phyloP scores from a whole-genome alignment of 2,797 vertebrate genomes.

The Fistularia tabacaria region DNA sequence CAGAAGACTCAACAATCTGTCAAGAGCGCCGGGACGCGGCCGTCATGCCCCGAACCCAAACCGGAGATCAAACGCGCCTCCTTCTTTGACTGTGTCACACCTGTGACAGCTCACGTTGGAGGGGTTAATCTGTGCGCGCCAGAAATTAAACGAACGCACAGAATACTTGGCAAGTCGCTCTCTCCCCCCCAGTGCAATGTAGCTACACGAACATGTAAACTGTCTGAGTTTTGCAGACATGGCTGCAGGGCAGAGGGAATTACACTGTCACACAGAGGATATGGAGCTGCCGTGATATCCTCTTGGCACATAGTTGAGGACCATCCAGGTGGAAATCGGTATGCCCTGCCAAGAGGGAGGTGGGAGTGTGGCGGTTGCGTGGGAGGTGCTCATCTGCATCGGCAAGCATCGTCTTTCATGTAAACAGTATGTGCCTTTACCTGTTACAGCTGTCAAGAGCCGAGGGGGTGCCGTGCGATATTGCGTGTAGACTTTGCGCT shows the following conservation, averaged over 20 bases:
- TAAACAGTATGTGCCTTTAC: slow-evolving; percentile 46
- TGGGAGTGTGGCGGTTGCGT: slow-evolving; percentile 52
- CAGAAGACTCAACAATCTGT: slow-evolving; percentile 18
- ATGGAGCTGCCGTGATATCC: slow-evolving; percentile 87
- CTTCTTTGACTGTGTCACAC: slow-evolving; percentile 36
- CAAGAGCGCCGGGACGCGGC: slow-evolving; percentile 1
- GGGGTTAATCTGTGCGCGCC: slow-evolving; percentile 64
- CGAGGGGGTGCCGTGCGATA: slow-evolving; percentile 24
- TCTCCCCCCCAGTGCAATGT: slow-evolving; percentile 73
- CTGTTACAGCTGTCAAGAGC: slow-evolving; percentile 47
- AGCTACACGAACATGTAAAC: slow-evolving; percentile 90
- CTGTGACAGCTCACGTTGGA: slow-evolving; percentile 44
- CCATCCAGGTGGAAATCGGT: slow-evolving; percentile 84
- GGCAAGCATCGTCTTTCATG: slow-evolving; percentile 42
- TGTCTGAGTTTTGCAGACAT: slow-evolving; percentile 94
- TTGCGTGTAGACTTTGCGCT: slow-evolving; percentile 24
- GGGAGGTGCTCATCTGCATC: slow-evolving; percentile 65
- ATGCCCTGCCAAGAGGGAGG: slow-evolving; percentile 72
- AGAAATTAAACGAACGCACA: slow-evolving; percentile 72
- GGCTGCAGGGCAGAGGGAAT: slow-evolving; percentile 91
- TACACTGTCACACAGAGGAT: slow-evolving; percentile 92
- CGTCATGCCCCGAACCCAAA: slow-evolving; percentile 5
- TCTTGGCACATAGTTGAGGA: slow-evolving; percentile 93
- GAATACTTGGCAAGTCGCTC: slow-evolving; percentile 76
- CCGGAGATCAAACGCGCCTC: slow-evolving; percentile 34